These are phyloP conservation scores for Caenorhabditis plicata DNA, from an alignment of 2,888 invertebrate genomes.

Conservation along the genomic window DNA sequence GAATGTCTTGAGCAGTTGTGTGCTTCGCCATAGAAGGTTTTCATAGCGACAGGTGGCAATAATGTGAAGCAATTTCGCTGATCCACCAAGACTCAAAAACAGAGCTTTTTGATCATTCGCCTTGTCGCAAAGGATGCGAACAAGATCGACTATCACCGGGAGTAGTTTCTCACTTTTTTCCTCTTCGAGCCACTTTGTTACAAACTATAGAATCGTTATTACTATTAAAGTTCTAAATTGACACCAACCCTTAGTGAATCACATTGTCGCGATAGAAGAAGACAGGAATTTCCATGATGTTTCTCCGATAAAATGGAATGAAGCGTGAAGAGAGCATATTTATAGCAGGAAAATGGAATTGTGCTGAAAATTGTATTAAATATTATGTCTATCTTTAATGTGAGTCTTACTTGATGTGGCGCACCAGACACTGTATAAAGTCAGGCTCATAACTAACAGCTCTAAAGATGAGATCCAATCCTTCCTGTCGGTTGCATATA, in stretches of 20 bases:
- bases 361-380: conserved; percentile 27
- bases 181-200: conserved; percentile 36
- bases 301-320: conserved; percentile 55
- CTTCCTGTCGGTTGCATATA: conserved; percentile 51
- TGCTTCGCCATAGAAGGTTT: conserved; percentile 47
- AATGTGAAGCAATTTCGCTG: conserved; percentile 37
- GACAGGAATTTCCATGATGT: conserved; percentile 21
- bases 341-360: conserved; percentile 48
- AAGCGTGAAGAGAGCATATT: conserved; percentile 56
- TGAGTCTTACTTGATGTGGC: conserved; percentile 30
- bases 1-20: conserved; percentile 45
- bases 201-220: neutral
- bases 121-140: conserved; percentile 49
- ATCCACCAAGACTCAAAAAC: conserved; percentile 34
- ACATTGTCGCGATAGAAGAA: conserved; percentile 23
- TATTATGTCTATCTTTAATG: neutral
- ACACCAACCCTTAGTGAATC: conserved; percentile 26
- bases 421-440: conserved; percentile 29
- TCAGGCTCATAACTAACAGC: conserved; percentile 22
- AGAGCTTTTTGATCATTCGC: conserved; percentile 47
- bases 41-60: conserved; percentile 46
- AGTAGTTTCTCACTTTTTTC: conserved; percentile 59
- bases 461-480: conserved; percentile 38
- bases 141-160: conserved; percentile 56
- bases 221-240: neutral